A percentile compares a stretch with the other conserved stretches of the same genome.
Conservation (phyloP, 2,888 invertebrate genomes). For the Magallana nippona region DNA sequence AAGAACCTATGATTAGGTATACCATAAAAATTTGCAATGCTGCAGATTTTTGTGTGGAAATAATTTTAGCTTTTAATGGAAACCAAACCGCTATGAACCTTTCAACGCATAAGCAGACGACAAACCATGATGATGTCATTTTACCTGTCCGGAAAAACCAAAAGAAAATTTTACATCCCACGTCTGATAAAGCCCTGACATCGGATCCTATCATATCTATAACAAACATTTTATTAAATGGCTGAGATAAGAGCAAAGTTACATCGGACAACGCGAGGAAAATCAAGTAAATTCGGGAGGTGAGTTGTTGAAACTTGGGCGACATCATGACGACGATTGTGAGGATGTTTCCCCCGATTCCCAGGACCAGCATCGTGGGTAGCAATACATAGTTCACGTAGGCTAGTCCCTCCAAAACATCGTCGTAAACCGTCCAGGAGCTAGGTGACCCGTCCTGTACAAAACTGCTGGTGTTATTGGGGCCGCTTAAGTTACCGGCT, state of each 20-base stretch:
- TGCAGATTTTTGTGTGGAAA: constrained; percentile 57
- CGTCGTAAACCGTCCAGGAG: constrained; percentile 3
- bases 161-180: constrained; percentile 65
- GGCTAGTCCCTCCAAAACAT: constrained; percentile 46
- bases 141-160: constrained; percentile 62
- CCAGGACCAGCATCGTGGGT: constrained; percentile 60
- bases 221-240: constrained; percentile 65
- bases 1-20: constrained; percentile 53
- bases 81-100: constrained; percentile 66
- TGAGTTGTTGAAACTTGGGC: constrained; percentile 53
- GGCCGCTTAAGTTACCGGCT: background rate
- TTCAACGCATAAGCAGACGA: constrained; percentile 63
- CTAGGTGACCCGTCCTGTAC: background rate
- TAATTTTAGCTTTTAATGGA: constrained; percentile 59
- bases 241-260: constrained; percentile 59
- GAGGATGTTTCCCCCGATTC: constrained; percentile 61
- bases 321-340: constrained; percentile 63
- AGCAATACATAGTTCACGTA: constrained; percentile 54
- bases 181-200: constrained; percentile 58
- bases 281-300: constrained; percentile 61
- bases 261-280: constrained; percentile 65
- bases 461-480: background rate
- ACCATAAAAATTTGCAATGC: constrained; percentile 49
- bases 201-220: constrained; percentile 59
- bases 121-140: constrained; percentile 70